Base-by-base conservation (phyloP, 1,140 invertebrate genomes). In the Megalopta genalis region DNA sequence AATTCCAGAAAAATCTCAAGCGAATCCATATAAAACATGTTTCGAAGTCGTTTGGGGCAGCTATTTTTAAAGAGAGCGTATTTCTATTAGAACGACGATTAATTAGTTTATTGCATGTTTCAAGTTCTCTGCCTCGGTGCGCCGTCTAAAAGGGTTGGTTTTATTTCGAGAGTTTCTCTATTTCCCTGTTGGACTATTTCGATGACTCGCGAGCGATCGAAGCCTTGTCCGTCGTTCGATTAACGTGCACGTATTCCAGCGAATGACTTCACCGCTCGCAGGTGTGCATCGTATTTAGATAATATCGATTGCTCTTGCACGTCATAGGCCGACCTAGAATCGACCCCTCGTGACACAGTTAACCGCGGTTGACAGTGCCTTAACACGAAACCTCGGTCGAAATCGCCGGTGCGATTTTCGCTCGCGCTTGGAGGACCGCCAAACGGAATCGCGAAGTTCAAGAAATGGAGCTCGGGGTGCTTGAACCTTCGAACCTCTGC, bases 241-340 rank as follows among this genome's bases (percentile, higher is more conserved):
- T 37, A 23, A 73, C 72, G 54, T 27, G 39, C 73, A 42, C 76
- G 79, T 84, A 87, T 80, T 82, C 78, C 72, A 37, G 57, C 32
- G 69, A 76, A 75, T 86, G 82, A 87, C 85, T 87, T 86, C 85
- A 86, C 82, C 85, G 42, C 23, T 72, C 65, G 67, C 76, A 57
- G 68, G 65, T 63, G 64, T 82, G 81, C 74, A 83, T 82, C 76
- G 86, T 86, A 87, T 87, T 87, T 87, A 87, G 86, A 87, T 84
- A 64, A 80, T 84, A 87, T 87, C 85, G 86, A 87, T 87, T 69
- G 68, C n/a, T 21, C 27, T 66, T 59, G 72, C 71, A 72, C 86
- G 86, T 87, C 85, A 87, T 66, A 78, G 77, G 75, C 27, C 77
- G 86, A 80, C 86, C 86, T 84, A 87, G 64, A 83, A 77, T 83